Evolutionary conservation across 2,888 invertebrate genomes (phyloP).

Genomic region (Ophion costatus): DNA sequence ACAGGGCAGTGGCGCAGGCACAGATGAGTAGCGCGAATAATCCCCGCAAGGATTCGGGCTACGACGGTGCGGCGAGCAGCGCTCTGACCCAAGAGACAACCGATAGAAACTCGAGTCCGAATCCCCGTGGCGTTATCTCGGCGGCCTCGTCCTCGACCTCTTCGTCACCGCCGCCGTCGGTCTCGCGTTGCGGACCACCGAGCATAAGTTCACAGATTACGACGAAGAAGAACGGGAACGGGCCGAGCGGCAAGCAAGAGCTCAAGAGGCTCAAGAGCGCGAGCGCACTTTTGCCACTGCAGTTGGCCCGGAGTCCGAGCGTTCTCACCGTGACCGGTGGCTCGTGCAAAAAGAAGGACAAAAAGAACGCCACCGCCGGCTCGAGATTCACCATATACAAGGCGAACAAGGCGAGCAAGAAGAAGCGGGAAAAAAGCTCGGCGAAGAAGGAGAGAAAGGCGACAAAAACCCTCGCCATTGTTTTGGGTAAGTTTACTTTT

Average conservation of each 20-base stretch:
- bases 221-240: constrained; percentile 78
- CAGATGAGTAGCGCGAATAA: constrained; percentile 73
- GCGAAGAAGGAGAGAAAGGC: constrained; percentile 98
- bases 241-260: constrained; percentile 76
- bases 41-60: constrained; percentile 79
- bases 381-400: constrained; percentile 96
- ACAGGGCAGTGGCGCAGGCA: constrained; percentile 81
- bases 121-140: constrained; percentile 76
- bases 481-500: constrained; percentile 91
- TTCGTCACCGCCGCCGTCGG: constrained; percentile 77
- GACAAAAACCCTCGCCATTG: constrained; percentile 99
- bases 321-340: constrained; percentile 81
- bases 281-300: constrained; percentile 79
- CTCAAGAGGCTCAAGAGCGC: constrained; percentile 78
- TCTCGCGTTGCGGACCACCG: constrained; percentile 68
- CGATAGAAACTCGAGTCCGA: constrained; percentile 80
- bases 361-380: constrained; percentile 88
- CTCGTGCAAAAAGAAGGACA: constrained; percentile 89
- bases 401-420: constrained; percentile 96
- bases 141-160: constrained; percentile 81
- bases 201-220: constrained; percentile 70
- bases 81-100: constrained; percentile 76
- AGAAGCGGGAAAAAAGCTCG: constrained; percentile 96
- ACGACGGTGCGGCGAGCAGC: constrained; percentile 78
- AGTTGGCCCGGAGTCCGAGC: constrained; percentile 77